A percentile compares a stretch with the other conserved stretches of the same genome.
These are phyloP conservation scores for Eulemur mongoz DNA, from an alignment of 2,797 vertebrate species.

Conservation along the genomic window DNA sequence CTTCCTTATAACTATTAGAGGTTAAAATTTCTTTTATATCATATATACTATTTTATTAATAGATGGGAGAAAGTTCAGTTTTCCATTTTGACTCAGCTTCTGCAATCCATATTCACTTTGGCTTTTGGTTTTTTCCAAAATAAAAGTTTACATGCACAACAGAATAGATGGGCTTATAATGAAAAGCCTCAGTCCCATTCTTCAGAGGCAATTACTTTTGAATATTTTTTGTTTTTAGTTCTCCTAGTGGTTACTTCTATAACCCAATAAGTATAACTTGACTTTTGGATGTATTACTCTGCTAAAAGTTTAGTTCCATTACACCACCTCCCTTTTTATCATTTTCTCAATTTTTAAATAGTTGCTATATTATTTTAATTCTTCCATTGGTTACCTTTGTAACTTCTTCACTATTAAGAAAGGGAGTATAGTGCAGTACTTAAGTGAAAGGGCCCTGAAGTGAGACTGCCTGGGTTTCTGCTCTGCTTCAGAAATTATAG, in stretches of 20 bases:
- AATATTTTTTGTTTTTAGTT: background rate
- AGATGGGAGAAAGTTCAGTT: background rate
- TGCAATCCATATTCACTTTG: background rate
- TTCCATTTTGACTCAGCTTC: conserved; percentile 4
- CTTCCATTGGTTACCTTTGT: background rate
- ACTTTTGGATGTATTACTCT: background rate
- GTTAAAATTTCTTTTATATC: background rate
- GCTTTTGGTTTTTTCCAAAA: background rate
- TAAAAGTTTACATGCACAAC: background rate
- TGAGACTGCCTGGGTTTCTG: background rate
- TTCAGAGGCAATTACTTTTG: background rate
- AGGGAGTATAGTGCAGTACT: background rate
- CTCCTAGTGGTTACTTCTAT: background rate
- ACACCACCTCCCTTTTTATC: background rate
- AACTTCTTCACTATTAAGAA: background rate
- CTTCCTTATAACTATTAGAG: background rate
- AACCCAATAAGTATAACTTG: background rate
- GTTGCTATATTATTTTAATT: background rate
- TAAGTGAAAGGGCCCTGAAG: background rate
- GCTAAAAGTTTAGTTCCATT: background rate
- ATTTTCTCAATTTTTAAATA: background rate
- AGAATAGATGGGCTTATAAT: background rate
- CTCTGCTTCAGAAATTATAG: background rate
- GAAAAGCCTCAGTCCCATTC: background rate
- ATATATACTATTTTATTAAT: background rate